Conservation (phyloP, 2,888 invertebrate genomes). For the Perithous albicinctus region DNA sequence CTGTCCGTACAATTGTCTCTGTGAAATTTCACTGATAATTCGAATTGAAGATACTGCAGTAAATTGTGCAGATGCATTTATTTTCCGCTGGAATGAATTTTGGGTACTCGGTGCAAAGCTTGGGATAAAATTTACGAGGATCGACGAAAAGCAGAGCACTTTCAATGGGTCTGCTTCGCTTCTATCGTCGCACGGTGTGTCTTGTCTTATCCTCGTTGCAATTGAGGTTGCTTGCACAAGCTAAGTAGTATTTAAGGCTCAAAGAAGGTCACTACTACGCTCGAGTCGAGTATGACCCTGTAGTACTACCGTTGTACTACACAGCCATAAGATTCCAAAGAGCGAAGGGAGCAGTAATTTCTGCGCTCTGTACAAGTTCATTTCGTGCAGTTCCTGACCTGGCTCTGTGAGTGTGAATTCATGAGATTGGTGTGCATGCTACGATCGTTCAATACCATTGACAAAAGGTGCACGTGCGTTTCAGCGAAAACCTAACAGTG, state of each 20-base stretch:
- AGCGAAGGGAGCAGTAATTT: not conserved
- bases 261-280: conserved; percentile 71
- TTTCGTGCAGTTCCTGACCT: conserved; percentile 2
- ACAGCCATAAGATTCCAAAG: conserved; percentile 19
- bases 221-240: conserved; percentile 67
- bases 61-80: too few species aligned
- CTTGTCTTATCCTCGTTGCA: conserved; percentile 23
- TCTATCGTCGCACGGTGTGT: conserved; percentile 15
- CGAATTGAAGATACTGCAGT: too few species aligned
- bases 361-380: not conserved
- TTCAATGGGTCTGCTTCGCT: conserved; percentile 16
- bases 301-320: conserved; percentile 39
- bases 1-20: not conserved
- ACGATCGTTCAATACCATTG: conserved; percentile 4
- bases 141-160: conserved; percentile 8
- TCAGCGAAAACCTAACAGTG: conserved; percentile 49
- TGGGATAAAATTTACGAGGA: conserved; percentile 14
- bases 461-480: conserved; percentile 42
- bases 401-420: not conserved
- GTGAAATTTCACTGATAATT: not conserved
- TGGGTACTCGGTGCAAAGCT: not conserved
- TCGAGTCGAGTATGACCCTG: conserved; percentile 36
- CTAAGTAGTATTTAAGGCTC: conserved; percentile 67
- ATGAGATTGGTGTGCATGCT: conserved; percentile 15
- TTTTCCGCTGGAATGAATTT: too few species aligned